Conservation (phyloP, 2,888 invertebrate genomes). For the Macrophya annulata region DNA sequence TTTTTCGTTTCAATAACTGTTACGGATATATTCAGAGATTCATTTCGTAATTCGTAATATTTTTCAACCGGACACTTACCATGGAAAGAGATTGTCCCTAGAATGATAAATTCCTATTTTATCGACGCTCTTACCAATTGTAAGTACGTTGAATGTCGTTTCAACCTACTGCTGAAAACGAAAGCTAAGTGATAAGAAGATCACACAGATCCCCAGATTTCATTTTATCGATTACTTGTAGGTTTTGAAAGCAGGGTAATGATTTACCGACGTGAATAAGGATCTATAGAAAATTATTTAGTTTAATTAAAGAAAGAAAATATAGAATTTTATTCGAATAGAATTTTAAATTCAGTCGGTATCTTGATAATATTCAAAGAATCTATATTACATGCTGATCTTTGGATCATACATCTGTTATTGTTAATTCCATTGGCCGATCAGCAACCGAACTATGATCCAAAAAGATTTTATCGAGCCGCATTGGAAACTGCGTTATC, state of each 20-base stretch:
- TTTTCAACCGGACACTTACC: background rate
- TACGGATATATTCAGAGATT: background rate
- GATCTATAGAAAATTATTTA: background rate
- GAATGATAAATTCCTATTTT: background rate
- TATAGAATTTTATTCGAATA: background rate
- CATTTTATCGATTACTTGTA: background rate
- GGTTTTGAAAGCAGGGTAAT: background rate
- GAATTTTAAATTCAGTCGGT: background rate
- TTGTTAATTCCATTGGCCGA: background rate
- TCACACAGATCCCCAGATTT: background rate
- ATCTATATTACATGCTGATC: too few relatives aligned
- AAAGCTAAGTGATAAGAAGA: background rate
- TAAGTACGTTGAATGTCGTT: background rate
- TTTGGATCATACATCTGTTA: background rate
- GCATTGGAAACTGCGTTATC: constrained; percentile 13
- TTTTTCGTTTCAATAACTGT: background rate
- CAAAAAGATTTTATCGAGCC: background rate
- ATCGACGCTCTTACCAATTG: constrained; percentile 1
- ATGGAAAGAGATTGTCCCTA: background rate
- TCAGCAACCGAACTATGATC: background rate
- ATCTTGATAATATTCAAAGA: background rate
- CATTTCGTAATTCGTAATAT: background rate
- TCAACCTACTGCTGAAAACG: background rate
- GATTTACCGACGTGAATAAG: background rate
- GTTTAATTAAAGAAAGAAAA: background rate